Evolutionary conservation across 2,113 vertebrate genomes (phyloP).

Genomic region (Austrofundulus limnaeus): DNA sequence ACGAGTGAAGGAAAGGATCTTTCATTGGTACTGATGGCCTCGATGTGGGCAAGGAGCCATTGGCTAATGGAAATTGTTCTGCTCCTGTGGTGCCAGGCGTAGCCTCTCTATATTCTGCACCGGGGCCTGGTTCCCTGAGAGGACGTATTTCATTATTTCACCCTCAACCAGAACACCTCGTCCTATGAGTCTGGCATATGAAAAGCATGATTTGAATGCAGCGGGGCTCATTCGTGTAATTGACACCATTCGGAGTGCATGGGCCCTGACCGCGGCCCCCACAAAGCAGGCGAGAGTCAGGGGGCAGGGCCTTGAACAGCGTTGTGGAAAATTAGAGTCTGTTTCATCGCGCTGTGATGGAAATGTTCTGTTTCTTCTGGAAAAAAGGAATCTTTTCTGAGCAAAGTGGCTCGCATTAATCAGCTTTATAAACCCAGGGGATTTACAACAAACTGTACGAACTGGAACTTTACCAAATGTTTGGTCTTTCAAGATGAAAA

Average conservation of each 20-base stretch:
- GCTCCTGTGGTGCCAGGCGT: slow-evolving; percentile 22
- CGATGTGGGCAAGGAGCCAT: slow-evolving; percentile 48
- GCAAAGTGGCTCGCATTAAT: not conserved
- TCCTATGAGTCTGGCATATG: slow-evolving; percentile 16
- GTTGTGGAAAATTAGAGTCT: slow-evolving; percentile 48
- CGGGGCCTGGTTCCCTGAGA: slow-evolving; percentile 10
- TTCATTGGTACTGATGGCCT: slow-evolving; percentile 37
- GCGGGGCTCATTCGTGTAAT: slow-evolving; percentile 34
- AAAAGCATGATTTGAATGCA: slow-evolving; percentile 39
- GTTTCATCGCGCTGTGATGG: slow-evolving; percentile 18
- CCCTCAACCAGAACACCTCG: slow-evolving; percentile 16
- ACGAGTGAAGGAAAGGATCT: slow-evolving; percentile 23
- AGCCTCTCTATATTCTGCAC: slow-evolving; percentile 16
- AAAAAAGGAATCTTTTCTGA: slow-evolving; percentile 18
- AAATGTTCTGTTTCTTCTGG: slow-evolving; percentile 23
- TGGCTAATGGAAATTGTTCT: slow-evolving; percentile 58
- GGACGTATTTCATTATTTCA: slow-evolving; percentile 53
- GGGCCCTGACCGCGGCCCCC: slow-evolving; percentile 21
- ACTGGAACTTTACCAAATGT: not conserved
- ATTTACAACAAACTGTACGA: slow-evolving; percentile 11
- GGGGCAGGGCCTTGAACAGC: slow-evolving; percentile 19
- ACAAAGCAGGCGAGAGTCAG: slow-evolving; percentile 1
- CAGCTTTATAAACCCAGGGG: not conserved
- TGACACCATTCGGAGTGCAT: slow-evolving; percentile 38
- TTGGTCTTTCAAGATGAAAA: too few species aligned